phyloP scores from a whole-genome alignment of 53 echinoderm and acorn worm genomes.

The Patiria pectinifera region DNA sequence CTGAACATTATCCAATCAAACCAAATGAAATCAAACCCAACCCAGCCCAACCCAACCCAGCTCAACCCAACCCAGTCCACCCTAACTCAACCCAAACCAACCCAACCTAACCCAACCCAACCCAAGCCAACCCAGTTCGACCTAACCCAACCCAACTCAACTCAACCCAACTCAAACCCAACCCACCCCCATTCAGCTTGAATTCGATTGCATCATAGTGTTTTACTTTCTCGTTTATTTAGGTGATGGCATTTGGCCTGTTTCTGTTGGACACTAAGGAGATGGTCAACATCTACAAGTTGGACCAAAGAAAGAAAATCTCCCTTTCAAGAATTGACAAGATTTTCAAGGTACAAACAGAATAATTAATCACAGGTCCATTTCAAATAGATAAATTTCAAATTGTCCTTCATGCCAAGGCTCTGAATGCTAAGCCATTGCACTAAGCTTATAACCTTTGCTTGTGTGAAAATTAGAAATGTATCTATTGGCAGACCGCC shows the following conservation, averaged over 20 bases:
- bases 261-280: conserved; percentile 95
- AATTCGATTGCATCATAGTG: not conserved
- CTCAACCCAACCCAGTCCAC: not conserved
- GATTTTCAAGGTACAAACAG: conserved; percentile 84
- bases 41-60: not conserved
- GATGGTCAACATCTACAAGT: conserved; percentile 90
- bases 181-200: not conserved
- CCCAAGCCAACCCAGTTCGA: not conserved
- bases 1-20: no score
- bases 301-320: conserved; percentile 93
- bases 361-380: no score
- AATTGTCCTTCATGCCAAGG: no score
- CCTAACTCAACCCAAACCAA: not conserved
- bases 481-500: no score
- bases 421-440: no score
- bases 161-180: not conserved
- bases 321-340: conserved; percentile 88
- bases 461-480: no score
- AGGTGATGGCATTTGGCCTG: conserved; percentile 97
- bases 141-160: not conserved
- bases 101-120: not conserved
- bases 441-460: no score
- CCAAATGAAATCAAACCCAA: no score
- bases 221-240: not conserved
- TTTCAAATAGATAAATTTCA: no score